Base-by-base conservation (phyloP, 2,113 vertebrate genomes). In the Pollachius pollachius region DNA sequence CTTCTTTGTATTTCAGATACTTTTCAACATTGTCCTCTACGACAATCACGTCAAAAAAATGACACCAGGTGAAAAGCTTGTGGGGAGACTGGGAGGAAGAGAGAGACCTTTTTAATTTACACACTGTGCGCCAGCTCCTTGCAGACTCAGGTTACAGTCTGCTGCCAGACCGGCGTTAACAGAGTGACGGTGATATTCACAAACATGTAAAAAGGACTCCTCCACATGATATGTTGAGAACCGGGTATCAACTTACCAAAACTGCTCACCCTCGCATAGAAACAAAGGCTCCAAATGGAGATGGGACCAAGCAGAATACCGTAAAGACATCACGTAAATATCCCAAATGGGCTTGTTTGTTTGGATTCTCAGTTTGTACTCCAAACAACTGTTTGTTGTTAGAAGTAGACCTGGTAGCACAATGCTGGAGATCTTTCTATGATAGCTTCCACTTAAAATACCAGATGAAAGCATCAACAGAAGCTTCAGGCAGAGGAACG, bases 151-250 rank as follows among this genome's bases (percentile, higher is more conserved):
- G 85, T 96, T 95, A 93, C 94, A 65, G 78, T 85, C 80, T 1
- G 87, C 89, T 92, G 93, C 92, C 92, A 92, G 91, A 62, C 91
- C 93, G 95, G 93, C 92, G 94, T 91, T 87, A 2, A 73, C 91
- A 90, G 91, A 90, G 91, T 80, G 85, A 67, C 84, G 17, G 72
- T 12, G 85, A 90, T 90, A 88, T 89, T 89, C 92, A 88, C 90
- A 92, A 92, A 91, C 91, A 92, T 83, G 85, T 77, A 85, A 80
- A 90, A 85, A 81, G 88, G 85, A 85, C 85, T 82, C 75, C 79
- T 83, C 52, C 62, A 61, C 82, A 77, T 84, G 93, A 93, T 85
- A 80, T 89, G 85, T 83, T 80, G 75, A 88, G 77, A 69, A 79
- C 76, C 60, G 69, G 81, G 85, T 84, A 77, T 88, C 87, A 41